Base-by-base conservation (phyloP, 2,113 vertebrate genomes). In the Nettapus auritus region DNA sequence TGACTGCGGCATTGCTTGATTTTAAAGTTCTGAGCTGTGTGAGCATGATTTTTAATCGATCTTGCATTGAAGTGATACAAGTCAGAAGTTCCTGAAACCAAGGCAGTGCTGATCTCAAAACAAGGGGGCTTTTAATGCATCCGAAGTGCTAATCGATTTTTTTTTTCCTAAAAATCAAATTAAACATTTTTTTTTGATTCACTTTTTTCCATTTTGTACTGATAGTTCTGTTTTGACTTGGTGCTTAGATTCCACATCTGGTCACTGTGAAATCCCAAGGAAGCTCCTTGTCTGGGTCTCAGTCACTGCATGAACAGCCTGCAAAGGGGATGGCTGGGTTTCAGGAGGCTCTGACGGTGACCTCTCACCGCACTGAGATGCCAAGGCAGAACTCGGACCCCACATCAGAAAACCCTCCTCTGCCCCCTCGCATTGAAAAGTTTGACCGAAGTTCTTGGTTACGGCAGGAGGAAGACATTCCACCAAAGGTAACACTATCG, bases 311-410 rank as follows among this genome's bases (percentile, higher is more conserved):
- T 64, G 99, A 99, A 97, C 99, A 99, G 97, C 98, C 98, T 52
- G 98, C 98, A 60, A 99, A 99, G 98, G 99, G 99, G 91, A 98
- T 99, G 59, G 99, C 99, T 60, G 99, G 99, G 93, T 99, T 99
- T 97, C 99, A 99, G 97, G 99, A 99, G 96, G 98, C 98, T 90
- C 98, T 99, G 93, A 98, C 98, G 69, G 98, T 99, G 96, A 98
- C 98, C 94, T 99, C 99, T 96, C 99, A 99, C 97, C 99, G 99
- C 70, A 98, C 99, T 46, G 99, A 99, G 98, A 99, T 99, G 98
- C 99, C 99, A 62, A 99, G 99, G 96, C 99, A 99, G 98, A 99
- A 99, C 98, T 99, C 99, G 17, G 99, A 99, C 98, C 99, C 99
- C 98, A 99, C 99, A 88, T 99, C 99, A 31, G 99, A 99, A 98